Evolutionary conservation across 2,113 vertebrate species (phyloP), one percentile per base, ranked within the genome.

Genomic region (Galbula dea): DNA sequence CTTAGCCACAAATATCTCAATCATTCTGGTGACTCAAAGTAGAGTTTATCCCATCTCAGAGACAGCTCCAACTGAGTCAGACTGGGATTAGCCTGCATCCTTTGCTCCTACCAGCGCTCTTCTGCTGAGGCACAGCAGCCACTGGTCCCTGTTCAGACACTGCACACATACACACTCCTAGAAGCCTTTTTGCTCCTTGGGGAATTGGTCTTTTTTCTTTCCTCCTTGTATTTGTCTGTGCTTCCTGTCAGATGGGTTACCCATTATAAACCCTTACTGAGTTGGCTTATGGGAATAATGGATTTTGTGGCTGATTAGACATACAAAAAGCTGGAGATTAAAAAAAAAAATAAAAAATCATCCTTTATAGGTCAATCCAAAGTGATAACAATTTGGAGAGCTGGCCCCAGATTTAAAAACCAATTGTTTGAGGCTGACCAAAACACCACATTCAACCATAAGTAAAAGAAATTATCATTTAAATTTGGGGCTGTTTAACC

Each of bases 231-330:
- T 93, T 86, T 93, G 69, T 90, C 81, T 73, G 54, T 94, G 89
- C 68, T 96, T 96, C 91, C 94, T 94, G 86, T 93, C 92, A 96
- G 58, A 83, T 89, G 77, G 62, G 32, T 92, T 86, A 78, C 83
- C 49, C 90, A 86, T 88, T 93, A 96, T 59, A 92, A 86, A 94
- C 75, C 77, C 37, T n/a, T 62, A 54, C 77, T 68, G 74, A 76
- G 54, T 32, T 72, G 58, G 77, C 12, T 79, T 82, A 78, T 2
- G 3, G 57, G 66, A 94, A 93, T 82, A 95, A 95, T 73, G 41
- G 77, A 95, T 93, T 89, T 94, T 73, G 67, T 93, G 76, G 55
- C 39, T 49, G 19, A 83, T 79, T 2, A 3, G 67, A 89, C 90
- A 86, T 91, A 88, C 34, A 41, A 83, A 86, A 93, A 93, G 48